A percentile compares a stretch with the other conserved stretches of the same genome.
Conservation (phyloP, 2,888 invertebrate species). For the Pachycephus smyrnensis region DNA sequence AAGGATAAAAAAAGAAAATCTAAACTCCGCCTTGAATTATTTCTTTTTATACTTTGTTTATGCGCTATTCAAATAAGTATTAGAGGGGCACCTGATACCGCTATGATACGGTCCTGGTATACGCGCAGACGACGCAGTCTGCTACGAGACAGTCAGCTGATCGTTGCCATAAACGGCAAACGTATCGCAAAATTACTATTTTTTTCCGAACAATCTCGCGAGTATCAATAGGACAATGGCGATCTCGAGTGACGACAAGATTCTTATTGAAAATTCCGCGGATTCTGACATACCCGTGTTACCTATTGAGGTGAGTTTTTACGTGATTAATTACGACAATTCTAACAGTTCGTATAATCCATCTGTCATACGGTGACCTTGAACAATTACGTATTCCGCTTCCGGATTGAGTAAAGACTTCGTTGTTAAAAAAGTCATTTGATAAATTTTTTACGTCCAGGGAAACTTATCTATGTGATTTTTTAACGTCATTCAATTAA, state of each 20-base stretch:
- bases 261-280: conserved; percentile 23
- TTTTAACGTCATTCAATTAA: neutral
- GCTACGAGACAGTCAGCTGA: neutral
- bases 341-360: neutral
- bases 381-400: neutral
- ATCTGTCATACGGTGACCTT: neutral
- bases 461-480: neutral
- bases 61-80: no score
- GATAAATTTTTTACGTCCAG: neutral
- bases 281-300: conserved; percentile 38
- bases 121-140: neutral
- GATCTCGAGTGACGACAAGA: conserved; percentile 26
- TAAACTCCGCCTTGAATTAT: neutral
- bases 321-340: neutral
- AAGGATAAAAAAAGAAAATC: neutral
- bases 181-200: neutral
- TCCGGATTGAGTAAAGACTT: neutral
- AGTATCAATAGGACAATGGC: conserved; percentile 23
- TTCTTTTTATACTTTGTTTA: neutral
- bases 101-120: neutral
- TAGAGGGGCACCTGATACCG: no score
- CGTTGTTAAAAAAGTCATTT: neutral
- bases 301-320: conserved; percentile 43
- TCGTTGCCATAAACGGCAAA: neutral
- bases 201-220: neutral